These are phyloP conservation scores for Melanotaenia boesemani DNA, from an alignment of 2,797 vertebrate genomes.

Conservation along the genomic window DNA sequence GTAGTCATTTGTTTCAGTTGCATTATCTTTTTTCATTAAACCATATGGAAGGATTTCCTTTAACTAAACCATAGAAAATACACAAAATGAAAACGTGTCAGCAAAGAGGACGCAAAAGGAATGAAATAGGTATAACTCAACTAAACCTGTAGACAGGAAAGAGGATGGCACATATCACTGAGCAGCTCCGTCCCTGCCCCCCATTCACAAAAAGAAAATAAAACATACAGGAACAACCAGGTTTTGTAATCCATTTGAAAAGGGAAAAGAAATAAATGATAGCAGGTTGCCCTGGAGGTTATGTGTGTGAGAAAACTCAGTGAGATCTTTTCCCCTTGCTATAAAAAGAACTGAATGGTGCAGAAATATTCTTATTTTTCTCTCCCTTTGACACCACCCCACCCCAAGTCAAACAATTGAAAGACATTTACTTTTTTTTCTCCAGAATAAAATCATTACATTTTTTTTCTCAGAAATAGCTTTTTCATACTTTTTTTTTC, in stretches of 20 bases:
- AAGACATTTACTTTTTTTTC: conserved; percentile 78
- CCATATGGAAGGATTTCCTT: conserved; percentile 46
- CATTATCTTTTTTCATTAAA: conserved; percentile 68
- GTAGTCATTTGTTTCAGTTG: conserved; percentile 58
- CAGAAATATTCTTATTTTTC: conserved; percentile 80
- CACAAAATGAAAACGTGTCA: conserved; percentile 53
- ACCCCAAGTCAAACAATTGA: conserved; percentile 79
- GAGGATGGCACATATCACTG: conserved; percentile 80
- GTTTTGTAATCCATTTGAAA: conserved; percentile 69
- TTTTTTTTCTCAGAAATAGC: conserved; percentile 82
- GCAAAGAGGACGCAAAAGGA: conserved; percentile 47
- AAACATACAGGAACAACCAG: conserved; percentile 32
- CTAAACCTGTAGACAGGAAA: conserved; percentile 62
- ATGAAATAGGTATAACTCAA: conserved; percentile 55
- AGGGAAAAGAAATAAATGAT: conserved; percentile 64
- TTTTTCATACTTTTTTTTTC: conserved; percentile 59
- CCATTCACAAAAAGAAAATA: conserved; percentile 38
- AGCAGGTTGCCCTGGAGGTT: conserved; percentile 43
- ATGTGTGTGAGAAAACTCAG: conserved; percentile 76
- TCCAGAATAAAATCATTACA: conserved; percentile 86
- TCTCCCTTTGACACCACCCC: neutral
- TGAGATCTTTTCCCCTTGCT: conserved; percentile 73
- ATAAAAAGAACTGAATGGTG: conserved; percentile 85
- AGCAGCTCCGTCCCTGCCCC: conserved; percentile 53
- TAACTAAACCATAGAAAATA: conserved; percentile 70